A percentile compares a stretch with the other conserved stretches of the same genome.
Conservation (phyloP, 2,888 invertebrate genomes). For the Caenorhabditis plicata region DNA sequence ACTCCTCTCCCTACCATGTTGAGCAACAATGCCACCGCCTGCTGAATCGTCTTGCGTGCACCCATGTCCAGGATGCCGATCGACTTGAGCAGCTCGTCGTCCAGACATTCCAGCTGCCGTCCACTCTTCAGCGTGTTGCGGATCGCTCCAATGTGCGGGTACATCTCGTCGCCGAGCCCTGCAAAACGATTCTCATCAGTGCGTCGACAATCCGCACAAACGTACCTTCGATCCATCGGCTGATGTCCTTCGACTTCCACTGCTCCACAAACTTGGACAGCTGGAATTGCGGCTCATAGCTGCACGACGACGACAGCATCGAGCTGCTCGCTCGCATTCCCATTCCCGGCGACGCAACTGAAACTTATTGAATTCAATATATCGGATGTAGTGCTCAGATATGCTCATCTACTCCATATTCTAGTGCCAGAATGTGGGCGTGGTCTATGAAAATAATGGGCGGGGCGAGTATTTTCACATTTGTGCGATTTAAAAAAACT, state of each 20-base stretch:
- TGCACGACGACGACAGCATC: slow-evolving; percentile 27
- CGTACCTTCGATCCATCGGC: slow-evolving; percentile 48
- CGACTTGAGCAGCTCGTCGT: slow-evolving; percentile 84
- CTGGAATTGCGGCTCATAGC: slow-evolving; percentile 26
- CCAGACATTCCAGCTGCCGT: slow-evolving; percentile 79
- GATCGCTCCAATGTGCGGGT: slow-evolving; percentile 36
- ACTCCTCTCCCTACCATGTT: slow-evolving; percentile 72
- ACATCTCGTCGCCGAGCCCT: slow-evolving; percentile 46
- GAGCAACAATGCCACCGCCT: slow-evolving; percentile 85
- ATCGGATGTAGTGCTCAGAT: no score
- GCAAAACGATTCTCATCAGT: neutral
- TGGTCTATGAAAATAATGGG: no score
- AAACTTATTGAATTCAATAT: no score
- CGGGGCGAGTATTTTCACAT: no score
- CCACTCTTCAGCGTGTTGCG: slow-evolving; percentile 69
- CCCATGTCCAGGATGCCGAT: slow-evolving; percentile 84
- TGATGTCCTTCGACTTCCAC: slow-evolving; percentile 43
- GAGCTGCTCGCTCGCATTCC: slow-evolving; percentile 28
- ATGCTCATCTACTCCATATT: no score
- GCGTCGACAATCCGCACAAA: neutral
- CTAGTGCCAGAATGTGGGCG: no score
- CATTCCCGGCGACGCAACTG: no score
- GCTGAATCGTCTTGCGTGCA: slow-evolving; percentile 88
- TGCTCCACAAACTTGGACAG: slow-evolving; percentile 34
- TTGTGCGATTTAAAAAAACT: neutral